Evolutionary conservation across 2,113 vertebrate genomes (phyloP).

Genomic region (Paradoxurus hermaphroditus): DNA sequence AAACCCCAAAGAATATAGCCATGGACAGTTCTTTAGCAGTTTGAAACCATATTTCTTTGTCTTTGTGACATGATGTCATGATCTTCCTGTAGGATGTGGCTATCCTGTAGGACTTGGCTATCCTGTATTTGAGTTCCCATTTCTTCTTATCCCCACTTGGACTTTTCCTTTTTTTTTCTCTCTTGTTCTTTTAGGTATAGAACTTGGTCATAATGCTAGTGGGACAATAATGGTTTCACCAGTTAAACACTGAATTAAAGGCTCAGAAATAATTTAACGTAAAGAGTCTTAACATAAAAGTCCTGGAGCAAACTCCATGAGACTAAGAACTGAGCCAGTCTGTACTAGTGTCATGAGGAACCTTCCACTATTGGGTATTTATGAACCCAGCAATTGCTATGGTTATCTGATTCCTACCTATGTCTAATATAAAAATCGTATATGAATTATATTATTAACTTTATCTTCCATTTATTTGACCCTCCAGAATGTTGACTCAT

Average conservation of each 20-base stretch:
- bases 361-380: background rate
- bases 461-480: slow-evolving; percentile 70
- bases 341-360: background rate
- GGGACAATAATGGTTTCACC: background rate
- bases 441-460: slow-evolving; percentile 72
- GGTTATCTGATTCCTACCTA: slow-evolving; percentile 64
- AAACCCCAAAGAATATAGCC: background rate
- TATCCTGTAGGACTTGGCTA: background rate
- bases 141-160: background rate
- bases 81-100: background rate
- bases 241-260: background rate
- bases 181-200: background rate
- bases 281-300: background rate
- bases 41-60: background rate
- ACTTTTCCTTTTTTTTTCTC: background rate
- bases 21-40: too few species aligned
- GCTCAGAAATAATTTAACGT: background rate
- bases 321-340: background rate
- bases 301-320: background rate
- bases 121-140: background rate
- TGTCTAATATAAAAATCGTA: slow-evolving; percentile 71
- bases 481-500: slow-evolving; percentile 56
- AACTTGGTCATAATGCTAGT: background rate
- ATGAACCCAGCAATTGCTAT: slow-evolving; percentile 27
- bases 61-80: background rate